Evolutionary conservation across 2,113 vertebrate genomes (phyloP).

Genomic region (Nycticryphes semicollaris): DNA sequence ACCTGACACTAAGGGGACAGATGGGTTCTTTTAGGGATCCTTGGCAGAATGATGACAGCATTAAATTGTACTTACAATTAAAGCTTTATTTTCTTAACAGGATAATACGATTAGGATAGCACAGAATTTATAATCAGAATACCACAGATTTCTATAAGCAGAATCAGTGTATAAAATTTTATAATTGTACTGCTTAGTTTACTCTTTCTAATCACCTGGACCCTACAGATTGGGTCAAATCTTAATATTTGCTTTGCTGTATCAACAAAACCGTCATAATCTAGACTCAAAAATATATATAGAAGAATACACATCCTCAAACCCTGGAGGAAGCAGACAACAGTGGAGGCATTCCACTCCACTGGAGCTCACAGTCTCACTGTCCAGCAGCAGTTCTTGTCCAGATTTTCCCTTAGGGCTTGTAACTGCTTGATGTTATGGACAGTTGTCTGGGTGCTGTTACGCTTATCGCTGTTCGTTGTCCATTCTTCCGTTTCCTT

Average conservation of each 20-base stretch:
- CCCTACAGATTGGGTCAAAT: not conserved
- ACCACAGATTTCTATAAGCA: not conserved
- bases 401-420: not conserved
- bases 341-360: not conserved
- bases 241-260: not conserved
- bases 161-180: not conserved
- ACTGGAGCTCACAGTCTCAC: rapidly evolving
- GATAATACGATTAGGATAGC: not conserved
- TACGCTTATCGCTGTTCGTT: not conserved
- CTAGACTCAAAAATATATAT: not conserved
- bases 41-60: not conserved
- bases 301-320: not conserved
- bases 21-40: not conserved
- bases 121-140: not conserved
- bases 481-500: not conserved
- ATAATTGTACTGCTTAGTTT: not conserved
- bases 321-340: not conserved
- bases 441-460: not conserved
- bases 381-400: not conserved
- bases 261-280: not conserved
- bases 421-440: not conserved
- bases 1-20: not conserved
- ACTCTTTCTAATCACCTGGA: not conserved
- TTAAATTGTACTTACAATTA: not conserved
- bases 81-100: not conserved